Percentiles rank a stretch among this genome's conserved stretches.
Conservation (phyloP, 23 tunicate species). For the Ascidia mentula region DNA sequence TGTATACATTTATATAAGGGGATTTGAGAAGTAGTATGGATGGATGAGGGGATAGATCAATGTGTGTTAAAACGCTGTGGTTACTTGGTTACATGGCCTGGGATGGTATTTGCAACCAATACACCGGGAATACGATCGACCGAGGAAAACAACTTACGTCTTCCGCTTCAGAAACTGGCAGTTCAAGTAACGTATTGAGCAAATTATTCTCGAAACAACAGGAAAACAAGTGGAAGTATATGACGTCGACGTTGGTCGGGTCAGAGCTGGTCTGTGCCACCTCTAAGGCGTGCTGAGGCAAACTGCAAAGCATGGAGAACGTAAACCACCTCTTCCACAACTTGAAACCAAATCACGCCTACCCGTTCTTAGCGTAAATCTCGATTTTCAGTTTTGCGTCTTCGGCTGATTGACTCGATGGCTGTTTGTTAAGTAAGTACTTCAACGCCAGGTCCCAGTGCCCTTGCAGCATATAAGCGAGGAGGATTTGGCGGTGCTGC, state of each 20-base stretch:
- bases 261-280: slow-evolving; percentile 31
- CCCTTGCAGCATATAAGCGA: slow-evolving; percentile 60
- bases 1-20: too few relatives aligned
- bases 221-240: slow-evolving; percentile 61
- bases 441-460: slow-evolving; percentile 61
- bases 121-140: neutral
- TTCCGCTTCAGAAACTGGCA: slow-evolving; percentile 40
- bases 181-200: slow-evolving; percentile 42
- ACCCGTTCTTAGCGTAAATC: slow-evolving; percentile 56
- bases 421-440: slow-evolving; percentile 42
- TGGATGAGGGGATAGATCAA: too few relatives aligned
- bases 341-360: neutral
- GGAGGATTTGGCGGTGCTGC: slow-evolving; percentile 73
- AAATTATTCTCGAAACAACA: slow-evolving; percentile 48
- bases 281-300: slow-evolving; percentile 45
- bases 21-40: too few relatives aligned
- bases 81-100: neutral
- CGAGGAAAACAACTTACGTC: slow-evolving; percentile 39
- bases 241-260: slow-evolving; percentile 10
- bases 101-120: neutral
- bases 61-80: neutral
- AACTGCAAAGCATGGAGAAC: slow-evolving; percentile 15
- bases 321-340: neutral
- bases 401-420: slow-evolving; percentile 29
- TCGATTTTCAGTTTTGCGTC: slow-evolving; percentile 80